phyloP scores from a whole-genome alignment of 2,113 vertebrate genomes.

The Neogale vison region DNA sequence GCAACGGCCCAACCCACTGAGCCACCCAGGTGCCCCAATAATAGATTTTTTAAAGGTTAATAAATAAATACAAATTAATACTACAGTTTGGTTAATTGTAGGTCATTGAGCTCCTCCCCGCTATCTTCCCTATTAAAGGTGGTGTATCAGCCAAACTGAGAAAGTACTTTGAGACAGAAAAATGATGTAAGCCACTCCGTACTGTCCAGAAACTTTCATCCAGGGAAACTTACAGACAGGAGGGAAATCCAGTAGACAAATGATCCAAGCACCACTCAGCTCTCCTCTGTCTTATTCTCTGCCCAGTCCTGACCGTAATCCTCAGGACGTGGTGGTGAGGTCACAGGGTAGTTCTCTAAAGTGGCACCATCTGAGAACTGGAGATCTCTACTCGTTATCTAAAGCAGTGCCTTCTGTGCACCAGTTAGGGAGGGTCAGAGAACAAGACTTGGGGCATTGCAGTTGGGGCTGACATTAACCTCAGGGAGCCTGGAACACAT shows the following conservation, averaged over 20 bases:
- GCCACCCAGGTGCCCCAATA: too few relatives aligned
- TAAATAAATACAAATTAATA: neutral
- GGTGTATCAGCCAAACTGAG: neutral
- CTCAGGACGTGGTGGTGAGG: neutral
- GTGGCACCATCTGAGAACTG: neutral
- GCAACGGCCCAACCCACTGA: too few relatives aligned
- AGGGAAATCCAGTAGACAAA: neutral
- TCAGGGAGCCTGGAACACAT: neutral
- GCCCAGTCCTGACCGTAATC: neutral
- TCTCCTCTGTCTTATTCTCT: neutral
- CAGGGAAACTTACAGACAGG: neutral
- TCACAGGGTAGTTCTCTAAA: neutral
- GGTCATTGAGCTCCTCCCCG: neutral
- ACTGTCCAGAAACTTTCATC: neutral
- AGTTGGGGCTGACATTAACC: neutral
- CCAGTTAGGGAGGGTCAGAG: neutral
- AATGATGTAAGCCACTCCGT: neutral
- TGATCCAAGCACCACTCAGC: neutral
- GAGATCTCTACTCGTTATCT: neutral
- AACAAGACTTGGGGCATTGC: neutral
- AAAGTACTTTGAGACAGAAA: neutral
- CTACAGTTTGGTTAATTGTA: neutral
- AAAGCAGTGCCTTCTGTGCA: neutral
- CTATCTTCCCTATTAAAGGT: neutral
- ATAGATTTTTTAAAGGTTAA: neutral